A percentile compares a stretch with the other conserved stretches of the same genome.
These are phyloP conservation scores for Acanthosepion lycidas DNA, from an alignment of 2,888 invertebrate species.

Conservation along the genomic window DNA sequence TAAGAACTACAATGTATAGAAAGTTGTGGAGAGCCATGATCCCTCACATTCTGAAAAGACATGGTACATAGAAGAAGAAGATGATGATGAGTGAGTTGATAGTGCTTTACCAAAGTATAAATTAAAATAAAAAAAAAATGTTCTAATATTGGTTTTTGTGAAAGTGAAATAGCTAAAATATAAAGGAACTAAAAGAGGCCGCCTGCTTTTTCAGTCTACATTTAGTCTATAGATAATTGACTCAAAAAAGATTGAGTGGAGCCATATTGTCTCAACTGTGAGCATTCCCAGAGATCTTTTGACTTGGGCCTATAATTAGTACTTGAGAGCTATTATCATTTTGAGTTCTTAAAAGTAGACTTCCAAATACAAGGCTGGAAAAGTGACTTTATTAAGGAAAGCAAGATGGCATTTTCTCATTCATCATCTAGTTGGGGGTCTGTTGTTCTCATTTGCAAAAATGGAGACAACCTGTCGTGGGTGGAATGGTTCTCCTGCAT, in stretches of 20 bases:
- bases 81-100: not conserved
- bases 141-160: not conserved
- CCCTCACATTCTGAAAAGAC: too few species aligned
- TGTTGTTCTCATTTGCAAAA: constrained; percentile 22
- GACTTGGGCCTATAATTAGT: constrained; percentile 21
- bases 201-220: not conserved
- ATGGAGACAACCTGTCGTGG: not conserved
- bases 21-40: too few species aligned
- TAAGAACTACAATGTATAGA: too few species aligned
- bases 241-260: constrained; percentile 20
- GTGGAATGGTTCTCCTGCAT: constrained; percentile 7
- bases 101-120: not conserved
- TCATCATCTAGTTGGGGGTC: not conserved
- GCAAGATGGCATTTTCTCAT: constrained; percentile 4
- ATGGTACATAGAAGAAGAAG: too few species aligned
- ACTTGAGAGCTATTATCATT: constrained; percentile 22
- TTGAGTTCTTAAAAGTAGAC: not conserved
- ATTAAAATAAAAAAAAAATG: not conserved
- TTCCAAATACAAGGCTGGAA: not conserved
- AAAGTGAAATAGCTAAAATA: constrained; percentile 4
- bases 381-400: constrained; percentile 23
- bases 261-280: constrained; percentile 22
- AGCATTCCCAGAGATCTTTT: constrained; percentile 33
- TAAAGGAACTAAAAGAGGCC: not conserved
- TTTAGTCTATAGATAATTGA: constrained; percentile 33